These are phyloP conservation scores for Iselma pallidipennis DNA, from an alignment of 2,888 invertebrate species.

Conservation along the genomic window DNA sequence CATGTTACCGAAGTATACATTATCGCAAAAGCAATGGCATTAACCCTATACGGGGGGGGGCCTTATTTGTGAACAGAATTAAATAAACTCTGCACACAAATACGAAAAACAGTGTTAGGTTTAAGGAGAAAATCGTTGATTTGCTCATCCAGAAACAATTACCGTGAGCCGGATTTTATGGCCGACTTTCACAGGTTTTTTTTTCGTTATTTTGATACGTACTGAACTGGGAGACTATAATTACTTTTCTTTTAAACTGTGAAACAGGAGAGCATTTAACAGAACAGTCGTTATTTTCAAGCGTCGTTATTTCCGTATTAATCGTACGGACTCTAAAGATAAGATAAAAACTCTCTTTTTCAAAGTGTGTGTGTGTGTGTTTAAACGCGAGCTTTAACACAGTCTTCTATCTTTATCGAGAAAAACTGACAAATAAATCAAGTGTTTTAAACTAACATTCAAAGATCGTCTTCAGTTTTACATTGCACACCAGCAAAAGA, in stretches of 20 bases:
- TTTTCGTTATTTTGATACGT: not conserved
- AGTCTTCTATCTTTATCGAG: not conserved
- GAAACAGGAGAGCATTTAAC: conserved; percentile 1
- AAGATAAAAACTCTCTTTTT: conserved; percentile 13
- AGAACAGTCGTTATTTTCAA: conserved; percentile 13
- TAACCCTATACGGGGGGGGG: too few species aligned
- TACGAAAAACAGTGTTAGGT: not conserved
- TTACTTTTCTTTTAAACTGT: conserved; percentile 1
- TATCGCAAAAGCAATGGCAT: not conserved
- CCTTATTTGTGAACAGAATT: too few species aligned
- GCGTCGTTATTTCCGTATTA: conserved; percentile 19
- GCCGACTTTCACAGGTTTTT: too few species aligned
- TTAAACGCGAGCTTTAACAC: not conserved
- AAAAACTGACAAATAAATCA: not conserved
- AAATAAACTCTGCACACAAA: too few species aligned
- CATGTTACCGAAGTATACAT: not conserved
- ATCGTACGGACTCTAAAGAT: conserved; percentile 14
- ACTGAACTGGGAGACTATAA: not conserved
- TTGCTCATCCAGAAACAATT: not conserved
- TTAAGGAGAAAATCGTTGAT: not conserved
- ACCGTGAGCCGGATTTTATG: not conserved
- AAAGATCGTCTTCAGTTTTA: not conserved
- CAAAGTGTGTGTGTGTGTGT: too few species aligned
- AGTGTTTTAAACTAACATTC: not conserved
- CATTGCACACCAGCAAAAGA: too few species aligned